These are phyloP conservation scores for Dreissena rostriformis DNA, from an alignment of 1,140 invertebrate species.

Conservation along the genomic window DNA sequence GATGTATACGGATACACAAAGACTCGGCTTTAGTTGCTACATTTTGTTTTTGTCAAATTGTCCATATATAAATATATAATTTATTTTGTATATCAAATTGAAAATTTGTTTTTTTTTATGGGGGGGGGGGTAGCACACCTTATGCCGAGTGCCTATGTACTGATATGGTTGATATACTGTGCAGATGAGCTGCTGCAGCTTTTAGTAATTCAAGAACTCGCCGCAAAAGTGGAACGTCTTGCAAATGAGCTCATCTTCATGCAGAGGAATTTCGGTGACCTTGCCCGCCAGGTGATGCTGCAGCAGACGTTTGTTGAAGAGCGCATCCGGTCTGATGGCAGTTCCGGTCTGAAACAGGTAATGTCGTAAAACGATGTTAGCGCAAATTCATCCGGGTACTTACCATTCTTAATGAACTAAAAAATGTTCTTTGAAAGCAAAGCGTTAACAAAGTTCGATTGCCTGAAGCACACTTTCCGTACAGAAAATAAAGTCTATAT, in stretches of 20 bases:
- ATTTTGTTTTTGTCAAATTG: too few species aligned
- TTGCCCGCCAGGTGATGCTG: conserved; percentile 66
- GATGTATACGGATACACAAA: too few species aligned
- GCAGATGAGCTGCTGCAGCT: too few species aligned
- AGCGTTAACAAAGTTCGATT: too few species aligned
- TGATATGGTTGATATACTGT: too few species aligned
- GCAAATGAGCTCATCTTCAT: background rate
- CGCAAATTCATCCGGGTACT: background rate
- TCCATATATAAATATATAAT: too few species aligned
- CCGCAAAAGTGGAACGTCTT: background rate
- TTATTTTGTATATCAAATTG: too few species aligned
- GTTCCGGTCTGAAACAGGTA: conserved; percentile 65
- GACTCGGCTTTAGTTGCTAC: too few species aligned
- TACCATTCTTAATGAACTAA: background rate
- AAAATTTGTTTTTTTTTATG: too few species aligned
- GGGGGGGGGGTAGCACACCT: too few species aligned
- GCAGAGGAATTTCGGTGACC: conserved; percentile 19
- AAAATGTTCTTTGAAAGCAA: background rate
- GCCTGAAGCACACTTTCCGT: background rate
- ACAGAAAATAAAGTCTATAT: background rate
- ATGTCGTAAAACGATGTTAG: background rate
- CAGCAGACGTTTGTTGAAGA: conserved; percentile 71
- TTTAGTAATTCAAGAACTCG: background rate
- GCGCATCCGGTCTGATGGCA: conserved; percentile 62
- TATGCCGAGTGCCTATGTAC: too few species aligned